phyloP scores from a whole-genome alignment of 2,797 vertebrate genomes.

The Trichosurus vulpecula region DNA sequence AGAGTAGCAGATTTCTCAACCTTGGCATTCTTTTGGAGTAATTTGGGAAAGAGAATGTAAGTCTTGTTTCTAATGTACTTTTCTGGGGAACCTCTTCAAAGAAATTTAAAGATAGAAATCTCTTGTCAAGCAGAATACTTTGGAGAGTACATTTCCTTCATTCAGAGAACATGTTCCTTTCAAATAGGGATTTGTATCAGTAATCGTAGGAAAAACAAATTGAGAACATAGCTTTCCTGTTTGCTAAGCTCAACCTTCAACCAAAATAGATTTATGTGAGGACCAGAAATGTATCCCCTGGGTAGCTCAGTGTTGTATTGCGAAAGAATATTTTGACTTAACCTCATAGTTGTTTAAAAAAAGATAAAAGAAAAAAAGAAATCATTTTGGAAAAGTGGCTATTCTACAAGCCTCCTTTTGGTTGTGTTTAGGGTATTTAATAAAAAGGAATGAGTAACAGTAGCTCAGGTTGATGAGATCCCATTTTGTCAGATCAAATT shows the following conservation, averaged over 20 bases:
- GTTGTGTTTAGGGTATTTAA: slow-evolving; percentile 11
- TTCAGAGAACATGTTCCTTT: slow-evolving; percentile 44
- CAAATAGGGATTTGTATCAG: slow-evolving; percentile 26
- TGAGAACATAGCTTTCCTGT: slow-evolving; percentile 12
- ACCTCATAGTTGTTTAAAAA: neutral
- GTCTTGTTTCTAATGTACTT: slow-evolving; percentile 43
- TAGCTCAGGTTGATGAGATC: slow-evolving; percentile 54
- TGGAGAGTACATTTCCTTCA: slow-evolving; percentile 52
- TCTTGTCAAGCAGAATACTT: slow-evolving; percentile 50
- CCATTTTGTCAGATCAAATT: slow-evolving; percentile 34
- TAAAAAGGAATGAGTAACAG: slow-evolving; percentile 31
- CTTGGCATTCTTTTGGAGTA: slow-evolving; percentile 28
- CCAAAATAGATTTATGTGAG: slow-evolving; percentile 34
- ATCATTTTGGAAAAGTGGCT: slow-evolving; percentile 34
- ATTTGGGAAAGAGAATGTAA: slow-evolving; percentile 21
- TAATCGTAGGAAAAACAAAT: neutral
- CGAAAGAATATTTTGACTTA: slow-evolving; percentile 35
- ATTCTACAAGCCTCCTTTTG: neutral
- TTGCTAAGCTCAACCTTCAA: slow-evolving; percentile 35
- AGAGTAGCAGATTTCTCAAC: neutral
- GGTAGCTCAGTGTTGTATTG: slow-evolving; percentile 24
- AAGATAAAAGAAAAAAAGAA: neutral
- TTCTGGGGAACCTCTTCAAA: slow-evolving; percentile 39
- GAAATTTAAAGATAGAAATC: slow-evolving; percentile 23
- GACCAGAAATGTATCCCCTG: slow-evolving; percentile 41